phyloP scores from a whole-genome alignment of 2,797 vertebrate genomes.

The Falco novaeseelandiae region DNA sequence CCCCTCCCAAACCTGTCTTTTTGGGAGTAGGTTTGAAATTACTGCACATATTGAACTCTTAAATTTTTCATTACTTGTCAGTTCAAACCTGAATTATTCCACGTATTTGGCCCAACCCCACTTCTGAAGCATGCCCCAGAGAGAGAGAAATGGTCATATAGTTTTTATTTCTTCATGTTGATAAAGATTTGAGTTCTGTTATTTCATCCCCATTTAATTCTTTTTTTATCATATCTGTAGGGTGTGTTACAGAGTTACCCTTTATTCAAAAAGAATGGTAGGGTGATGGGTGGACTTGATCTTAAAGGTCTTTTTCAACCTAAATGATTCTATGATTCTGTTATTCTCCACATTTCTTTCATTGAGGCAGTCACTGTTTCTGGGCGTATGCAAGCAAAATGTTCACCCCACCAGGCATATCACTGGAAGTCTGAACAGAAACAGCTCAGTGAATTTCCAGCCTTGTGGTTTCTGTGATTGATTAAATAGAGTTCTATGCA shows the following conservation, averaged over 20 bases:
- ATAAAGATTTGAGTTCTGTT: background rate
- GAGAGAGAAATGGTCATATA: background rate
- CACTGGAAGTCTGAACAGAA: background rate
- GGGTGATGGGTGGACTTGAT: no score
- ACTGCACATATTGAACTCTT: slow-evolving; percentile 9
- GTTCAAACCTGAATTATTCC: background rate
- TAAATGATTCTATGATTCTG: background rate
- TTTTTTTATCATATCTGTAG: slow-evolving; percentile 5
- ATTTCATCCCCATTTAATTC: background rate
- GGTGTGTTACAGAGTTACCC: background rate
- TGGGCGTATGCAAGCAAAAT: background rate
- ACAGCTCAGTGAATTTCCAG: background rate
- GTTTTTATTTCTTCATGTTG: background rate
- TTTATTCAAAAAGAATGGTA: background rate
- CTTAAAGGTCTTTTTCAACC: no score
- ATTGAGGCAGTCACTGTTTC: background rate
- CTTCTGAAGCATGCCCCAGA: background rate
- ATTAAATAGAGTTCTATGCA: background rate
- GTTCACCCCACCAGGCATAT: background rate
- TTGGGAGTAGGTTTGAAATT: background rate
- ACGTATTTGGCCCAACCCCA: background rate
- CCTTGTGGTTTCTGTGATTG: background rate
- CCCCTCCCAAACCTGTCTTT: background rate
- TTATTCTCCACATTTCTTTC: background rate
- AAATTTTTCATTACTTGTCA: slow-evolving; percentile 19